Base-by-base conservation (phyloP, 30 jellyfish, hydroid and myxozoan species). In the Morbakka virulenta region DNA sequence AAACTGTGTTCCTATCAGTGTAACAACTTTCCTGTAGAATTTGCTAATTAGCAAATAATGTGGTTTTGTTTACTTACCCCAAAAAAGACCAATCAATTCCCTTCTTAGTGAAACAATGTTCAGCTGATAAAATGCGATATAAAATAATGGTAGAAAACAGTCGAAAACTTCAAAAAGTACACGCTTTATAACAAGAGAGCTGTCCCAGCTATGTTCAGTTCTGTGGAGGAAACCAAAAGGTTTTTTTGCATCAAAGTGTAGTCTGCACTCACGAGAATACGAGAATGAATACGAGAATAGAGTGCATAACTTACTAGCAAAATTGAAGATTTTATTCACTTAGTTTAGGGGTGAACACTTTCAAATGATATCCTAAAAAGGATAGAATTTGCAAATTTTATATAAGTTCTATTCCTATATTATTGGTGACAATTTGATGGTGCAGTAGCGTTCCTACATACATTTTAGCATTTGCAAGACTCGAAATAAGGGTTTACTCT, bases 121-220 rank as follows among this genome's bases (percentile, higher is more conserved):
- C 75, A 89, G 52, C 66, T 89, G 97, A 36, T 89, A 89, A 77
- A 82, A 89, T 3, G 97, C 97, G 64, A 89, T 89, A 86, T 89
- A 89, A 35, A 89, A 89, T 28, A 89, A 82, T 6, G 97, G 95
- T n/a, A 89, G 71, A 52, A 69, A 89, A 36, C 97, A 89, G 52
- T 89, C 97, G 61, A 89, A 89, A 2, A 82, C 67, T 35, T 89
- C 97, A 30, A 89, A 89, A 57, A 89, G 63, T 17, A 89, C 95
- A 13, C 95, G 67, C 71, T 89, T 89, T 68, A 82, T 85, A 4
- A 81, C 84, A 70, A 89, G 64, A 12, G 97, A 89, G 77, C 95
- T 80, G 79, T 68, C 78, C 90, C 94, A 84, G n/a, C 69, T 85
- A 4, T 83, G 89, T 51, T 89, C 97, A 0, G 97, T 89, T 48